Evolutionary conservation across 1,140 invertebrate species (phyloP).

Genomic region (Lithobius niger): DNA sequence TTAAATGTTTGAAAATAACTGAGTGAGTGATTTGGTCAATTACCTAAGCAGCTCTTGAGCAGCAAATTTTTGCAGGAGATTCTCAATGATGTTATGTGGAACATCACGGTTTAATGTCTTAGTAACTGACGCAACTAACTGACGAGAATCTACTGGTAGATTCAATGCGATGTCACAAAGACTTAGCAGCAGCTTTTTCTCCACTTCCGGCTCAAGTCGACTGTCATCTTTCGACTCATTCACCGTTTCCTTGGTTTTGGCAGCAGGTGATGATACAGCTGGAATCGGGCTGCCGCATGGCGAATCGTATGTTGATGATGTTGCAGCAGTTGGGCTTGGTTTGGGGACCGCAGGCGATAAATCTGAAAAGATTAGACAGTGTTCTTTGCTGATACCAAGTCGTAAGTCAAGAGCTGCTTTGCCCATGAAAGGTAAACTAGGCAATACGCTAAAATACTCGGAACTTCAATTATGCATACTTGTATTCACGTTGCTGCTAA

Average conservation of each 20-base stretch:
- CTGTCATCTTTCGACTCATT: not conserved
- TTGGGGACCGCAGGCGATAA: not conserved
- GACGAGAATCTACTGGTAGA: slow-evolving; percentile 58
- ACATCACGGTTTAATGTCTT: slow-evolving; percentile 44
- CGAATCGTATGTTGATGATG: slow-evolving; percentile 10
- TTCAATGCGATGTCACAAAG: slow-evolving; percentile 60
- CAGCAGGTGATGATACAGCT: not conserved
- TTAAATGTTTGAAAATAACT: no score
- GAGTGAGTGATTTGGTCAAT: no score
- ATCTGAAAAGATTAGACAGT: slow-evolving; percentile 1
- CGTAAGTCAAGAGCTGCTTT: no score
- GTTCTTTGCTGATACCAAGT: not conserved
- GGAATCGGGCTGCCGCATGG: slow-evolving; percentile 7
- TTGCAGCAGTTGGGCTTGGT: not conserved
- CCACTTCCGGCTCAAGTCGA: slow-evolving; percentile 33
- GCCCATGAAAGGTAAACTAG: no score
- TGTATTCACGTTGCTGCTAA: no score
- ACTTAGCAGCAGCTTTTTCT: slow-evolving; percentile 54
- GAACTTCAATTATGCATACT: no score
- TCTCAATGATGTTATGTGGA: slow-evolving; percentile 48
- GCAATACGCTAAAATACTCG: no score
- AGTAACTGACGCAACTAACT: slow-evolving; percentile 46
- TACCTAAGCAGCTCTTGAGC: slow-evolving; percentile 68
- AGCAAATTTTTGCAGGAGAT: slow-evolving; percentile 73
- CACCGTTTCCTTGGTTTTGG: not conserved